Evolutionary conservation across 1,140 invertebrate species (phyloP), one percentile per base, ranked within the genome.

Genomic region (Belonocnema kinseyi): DNA sequence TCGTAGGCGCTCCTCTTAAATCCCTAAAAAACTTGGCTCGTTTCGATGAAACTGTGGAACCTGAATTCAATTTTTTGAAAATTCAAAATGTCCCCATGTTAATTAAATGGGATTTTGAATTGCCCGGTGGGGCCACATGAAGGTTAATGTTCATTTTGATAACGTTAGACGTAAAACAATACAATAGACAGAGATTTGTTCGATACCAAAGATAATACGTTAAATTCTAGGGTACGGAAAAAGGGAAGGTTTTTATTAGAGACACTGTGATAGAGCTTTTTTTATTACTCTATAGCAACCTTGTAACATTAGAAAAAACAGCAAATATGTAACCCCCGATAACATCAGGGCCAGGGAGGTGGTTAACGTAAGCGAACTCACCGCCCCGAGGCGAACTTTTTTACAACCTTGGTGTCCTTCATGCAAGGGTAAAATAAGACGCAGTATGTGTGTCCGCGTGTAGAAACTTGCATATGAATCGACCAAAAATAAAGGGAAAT

Each of bases 291-390:
- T 16, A 33, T 33, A 17, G 16, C 46, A 61, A 54, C 40, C 70
- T 10, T 56, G n/a, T 33, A 61, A 61, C 53, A 21, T 17, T 51
- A 58, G 26, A 46, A 50, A 82, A 61, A 21, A 58, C 33, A 56
- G 54, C 58, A 76, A 80, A 82, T 85, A 81, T 85, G 85, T 82
- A 86, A 82, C 77, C 70, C 46, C 70, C 58, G 80, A 82, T 82
- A 80, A 85, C 74, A 82, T 83, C 73, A 76, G 74, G 76, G 77
- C 76, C 73, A 76, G 58, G 61, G 73, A 73, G 75, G 77, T 80
- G 77, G 77, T 84, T 82, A 86, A 82, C 76, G 76, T 77, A 76
- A 80, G 78, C 80, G 70, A 53, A 77, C 72, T 73, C 51, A 75
- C 79, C 78, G 61, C 61, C 50, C 21, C 53, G 14, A 73, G 75